A percentile compares a stretch with the other conserved stretches of the same genome.
These are phyloP conservation scores for Cyprichromis sp. DNA, from an alignment of 2,113 vertebrate species.

Conservation along the genomic window DNA sequence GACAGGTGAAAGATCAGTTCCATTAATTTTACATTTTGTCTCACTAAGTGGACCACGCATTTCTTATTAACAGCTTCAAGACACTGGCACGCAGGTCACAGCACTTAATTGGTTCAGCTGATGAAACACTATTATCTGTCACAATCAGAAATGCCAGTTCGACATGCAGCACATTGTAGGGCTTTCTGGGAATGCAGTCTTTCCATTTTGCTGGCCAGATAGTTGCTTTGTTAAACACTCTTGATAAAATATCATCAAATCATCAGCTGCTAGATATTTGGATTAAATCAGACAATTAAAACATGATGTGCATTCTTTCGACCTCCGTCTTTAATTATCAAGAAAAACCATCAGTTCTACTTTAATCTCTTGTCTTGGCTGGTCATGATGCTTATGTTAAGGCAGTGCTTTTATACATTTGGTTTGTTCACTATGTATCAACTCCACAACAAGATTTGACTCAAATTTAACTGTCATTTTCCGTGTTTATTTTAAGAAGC, in stretches of 20 bases:
- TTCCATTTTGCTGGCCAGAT: background rate
- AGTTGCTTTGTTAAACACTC: background rate
- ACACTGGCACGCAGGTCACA: background rate
- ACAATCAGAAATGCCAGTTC: background rate
- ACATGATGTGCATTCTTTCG: background rate
- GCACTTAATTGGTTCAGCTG: background rate
- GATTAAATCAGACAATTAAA: background rate
- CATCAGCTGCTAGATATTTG: background rate
- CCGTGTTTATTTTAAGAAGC: background rate
- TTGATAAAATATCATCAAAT: background rate
- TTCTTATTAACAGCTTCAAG: conserved; percentile 3
- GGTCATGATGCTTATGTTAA: background rate
- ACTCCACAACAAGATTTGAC: background rate
- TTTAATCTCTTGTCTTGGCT: background rate
- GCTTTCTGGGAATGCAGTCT: background rate
- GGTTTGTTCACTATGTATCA: background rate
- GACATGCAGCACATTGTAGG: background rate
- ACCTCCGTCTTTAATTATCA: background rate
- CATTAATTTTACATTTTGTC: conserved; percentile 11
- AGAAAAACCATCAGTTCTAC: background rate
- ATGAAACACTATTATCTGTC: background rate
- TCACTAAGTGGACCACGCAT: background rate
- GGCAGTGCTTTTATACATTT: background rate
- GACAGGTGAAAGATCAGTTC: conserved; percentile 6
- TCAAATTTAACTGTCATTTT: background rate